Evolutionary conservation across 2,888 invertebrate genomes (phyloP).

Genomic region (Tortricodes alternella): DNA sequence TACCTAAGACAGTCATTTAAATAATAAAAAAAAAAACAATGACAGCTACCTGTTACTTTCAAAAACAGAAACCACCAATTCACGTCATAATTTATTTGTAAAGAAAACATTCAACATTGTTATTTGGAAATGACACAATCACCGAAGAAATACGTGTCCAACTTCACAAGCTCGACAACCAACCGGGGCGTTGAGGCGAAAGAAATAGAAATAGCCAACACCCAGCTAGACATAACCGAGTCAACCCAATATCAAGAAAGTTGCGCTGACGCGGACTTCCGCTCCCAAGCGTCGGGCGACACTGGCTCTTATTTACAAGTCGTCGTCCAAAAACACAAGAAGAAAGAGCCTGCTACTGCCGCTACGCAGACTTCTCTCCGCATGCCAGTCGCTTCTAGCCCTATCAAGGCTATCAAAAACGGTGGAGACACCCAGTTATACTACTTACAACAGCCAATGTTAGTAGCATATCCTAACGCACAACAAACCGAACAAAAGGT

Average conservation of each 20-base stretch:
- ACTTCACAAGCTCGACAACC: constrained; percentile 39
- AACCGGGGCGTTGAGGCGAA: constrained; percentile 53
- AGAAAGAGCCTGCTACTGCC: neutral
- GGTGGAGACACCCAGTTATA: constrained; percentile 7
- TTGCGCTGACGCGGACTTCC: neutral
- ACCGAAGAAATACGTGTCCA: constrained; percentile 40
- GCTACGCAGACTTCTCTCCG: constrained; percentile 20
- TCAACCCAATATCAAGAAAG: constrained; percentile 13
- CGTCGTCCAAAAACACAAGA: constrained; percentile 23
- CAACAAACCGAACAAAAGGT: neutral
- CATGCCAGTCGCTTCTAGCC: constrained; percentile 17
- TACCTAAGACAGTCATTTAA: no score
- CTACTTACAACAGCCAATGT: constrained; percentile 8
- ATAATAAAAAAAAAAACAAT: no score
- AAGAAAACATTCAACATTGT: no score
- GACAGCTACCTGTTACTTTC: no score
- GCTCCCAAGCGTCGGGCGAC: constrained; percentile 14
- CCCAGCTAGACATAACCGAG: constrained; percentile 25
- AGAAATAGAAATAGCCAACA: constrained; percentile 42
- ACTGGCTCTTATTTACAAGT: constrained; percentile 23
- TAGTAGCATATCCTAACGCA: constrained; percentile 5
- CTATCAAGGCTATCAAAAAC: constrained; percentile 1
- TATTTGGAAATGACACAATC: constrained; percentile 32
- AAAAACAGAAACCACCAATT: no score
- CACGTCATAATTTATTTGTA: no score